A percentile compares a stretch with the other conserved stretches of the same genome.
phyloP scores from a whole-genome alignment of 2,797 vertebrate species.

The Protosalanx chinensis region DNA sequence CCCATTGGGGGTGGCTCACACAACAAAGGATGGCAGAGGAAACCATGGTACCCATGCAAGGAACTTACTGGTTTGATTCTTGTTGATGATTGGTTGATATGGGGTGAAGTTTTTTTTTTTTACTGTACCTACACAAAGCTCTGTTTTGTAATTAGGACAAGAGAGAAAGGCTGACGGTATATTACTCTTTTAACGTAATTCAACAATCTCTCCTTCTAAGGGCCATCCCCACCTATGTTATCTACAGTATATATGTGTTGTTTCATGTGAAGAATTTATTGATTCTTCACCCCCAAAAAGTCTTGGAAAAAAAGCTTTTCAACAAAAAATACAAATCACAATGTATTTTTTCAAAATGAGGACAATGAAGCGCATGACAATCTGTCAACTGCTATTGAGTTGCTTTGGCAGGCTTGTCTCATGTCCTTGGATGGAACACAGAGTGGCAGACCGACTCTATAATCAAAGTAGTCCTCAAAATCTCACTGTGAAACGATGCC shows the following conservation, averaged over 20 bases:
- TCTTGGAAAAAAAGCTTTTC: background rate
- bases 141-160: background rate
- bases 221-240: background rate
- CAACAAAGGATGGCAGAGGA: background rate
- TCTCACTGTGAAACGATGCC: slow-evolving; percentile 32
- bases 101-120: background rate
- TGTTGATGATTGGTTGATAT: background rate
- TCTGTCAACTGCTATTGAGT: slow-evolving; percentile 30
- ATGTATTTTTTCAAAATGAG: slow-evolving; percentile 1
- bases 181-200: background rate
- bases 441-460: slow-evolving; percentile 29
- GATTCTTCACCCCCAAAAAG: background rate
- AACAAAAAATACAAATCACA: slow-evolving; percentile 1
- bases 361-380: slow-evolving; percentile 26
- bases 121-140: background rate
- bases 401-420: slow-evolving; percentile 22
- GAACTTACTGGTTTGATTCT: background rate
- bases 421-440: slow-evolving; percentile 24
- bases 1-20: slow-evolving; percentile 9
- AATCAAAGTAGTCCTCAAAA: slow-evolving; percentile 34
- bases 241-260: too few species aligned
- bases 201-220: background rate
- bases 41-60: background rate
- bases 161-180: background rate
- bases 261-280: too few species aligned